These are phyloP conservation scores for Sebastes trivittatus DNA, from an alignment of 2,797 vertebrate species.

Conservation along the genomic window DNA sequence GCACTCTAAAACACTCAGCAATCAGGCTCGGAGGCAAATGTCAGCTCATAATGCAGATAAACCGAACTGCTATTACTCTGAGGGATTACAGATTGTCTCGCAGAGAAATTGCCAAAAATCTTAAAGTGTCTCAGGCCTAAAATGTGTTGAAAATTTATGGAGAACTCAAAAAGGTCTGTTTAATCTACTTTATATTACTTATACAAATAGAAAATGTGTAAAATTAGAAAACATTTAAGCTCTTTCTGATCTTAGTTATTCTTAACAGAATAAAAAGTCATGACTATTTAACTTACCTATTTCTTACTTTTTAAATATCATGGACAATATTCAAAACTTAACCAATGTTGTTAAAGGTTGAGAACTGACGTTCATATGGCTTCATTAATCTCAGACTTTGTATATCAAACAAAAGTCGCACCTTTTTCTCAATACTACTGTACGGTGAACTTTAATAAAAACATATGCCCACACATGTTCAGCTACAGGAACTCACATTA, in stretches of 20 bases:
- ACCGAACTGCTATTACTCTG: conserved; percentile 20
- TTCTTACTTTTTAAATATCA: neutral
- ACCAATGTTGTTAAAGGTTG: neutral
- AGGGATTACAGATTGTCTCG: conserved; percentile 36
- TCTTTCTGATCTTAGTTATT: neutral
- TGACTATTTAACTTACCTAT: neutral
- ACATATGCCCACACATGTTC: neutral
- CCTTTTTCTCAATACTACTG: neutral
- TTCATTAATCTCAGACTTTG: neutral
- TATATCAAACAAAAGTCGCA: neutral
- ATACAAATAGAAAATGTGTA: neutral
- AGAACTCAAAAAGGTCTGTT: neutral
- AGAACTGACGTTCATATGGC: neutral
- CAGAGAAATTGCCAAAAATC: conserved; percentile 16
- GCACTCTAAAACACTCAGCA: conserved; percentile 32
- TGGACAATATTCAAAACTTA: neutral
- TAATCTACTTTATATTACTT: neutral
- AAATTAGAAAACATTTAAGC: neutral
- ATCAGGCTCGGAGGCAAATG: conserved; percentile 43
- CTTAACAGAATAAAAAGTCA: neutral
- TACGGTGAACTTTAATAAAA: neutral
- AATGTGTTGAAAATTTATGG: neutral
- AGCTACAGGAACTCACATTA: neutral
- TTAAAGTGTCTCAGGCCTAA: neutral
- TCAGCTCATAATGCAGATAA: conserved; percentile 41